Percentiles rank a stretch among this genome's conserved stretches.
Evolutionary conservation across 2,888 invertebrate genomes (phyloP).

Genomic region (Drosophila ezoana): DNA sequence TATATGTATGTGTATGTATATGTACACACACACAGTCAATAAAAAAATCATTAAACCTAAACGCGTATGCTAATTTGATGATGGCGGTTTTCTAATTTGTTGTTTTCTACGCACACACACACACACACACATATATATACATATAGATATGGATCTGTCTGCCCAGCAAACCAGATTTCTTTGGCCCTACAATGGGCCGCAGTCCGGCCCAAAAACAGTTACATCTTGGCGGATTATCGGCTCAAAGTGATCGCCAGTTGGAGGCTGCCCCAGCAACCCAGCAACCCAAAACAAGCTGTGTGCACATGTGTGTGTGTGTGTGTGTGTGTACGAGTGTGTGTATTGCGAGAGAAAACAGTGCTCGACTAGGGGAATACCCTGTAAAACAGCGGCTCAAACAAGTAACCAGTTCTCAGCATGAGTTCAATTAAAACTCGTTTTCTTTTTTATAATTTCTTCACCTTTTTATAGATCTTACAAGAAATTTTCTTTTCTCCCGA

Average conservation of each 20-base stretch:
- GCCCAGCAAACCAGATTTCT: conserved; percentile 35
- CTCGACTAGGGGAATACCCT: neutral
- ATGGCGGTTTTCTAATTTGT: conserved; percentile 74
- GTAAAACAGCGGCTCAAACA: neutral
- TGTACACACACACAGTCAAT: conserved; percentile 20
- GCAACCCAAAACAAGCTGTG: conserved; percentile 16
- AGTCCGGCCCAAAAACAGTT: conserved; percentile 33
- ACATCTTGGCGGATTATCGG: conserved; percentile 37
- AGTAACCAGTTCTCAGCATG: neutral
- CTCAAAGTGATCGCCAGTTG: neutral
- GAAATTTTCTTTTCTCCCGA: too few relatives aligned
- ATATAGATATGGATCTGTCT: conserved; percentile 1
- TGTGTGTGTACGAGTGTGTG: neutral
- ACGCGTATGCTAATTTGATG: conserved; percentile 79
- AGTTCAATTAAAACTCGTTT: neutral
- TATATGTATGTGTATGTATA: too few relatives aligned
- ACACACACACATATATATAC: neutral
- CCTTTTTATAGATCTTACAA: too few relatives aligned
- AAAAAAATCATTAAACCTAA: conserved; percentile 67
- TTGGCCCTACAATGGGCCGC: conserved; percentile 26
- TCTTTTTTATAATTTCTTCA: too few relatives aligned
- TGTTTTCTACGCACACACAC: conserved; percentile 45
- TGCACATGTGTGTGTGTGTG: neutral
- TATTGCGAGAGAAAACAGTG: neutral
- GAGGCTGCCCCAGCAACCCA: conserved; percentile 41